Conservation (phyloP, 1,140 invertebrate genomes). For the Drosophila cardini region DNA sequence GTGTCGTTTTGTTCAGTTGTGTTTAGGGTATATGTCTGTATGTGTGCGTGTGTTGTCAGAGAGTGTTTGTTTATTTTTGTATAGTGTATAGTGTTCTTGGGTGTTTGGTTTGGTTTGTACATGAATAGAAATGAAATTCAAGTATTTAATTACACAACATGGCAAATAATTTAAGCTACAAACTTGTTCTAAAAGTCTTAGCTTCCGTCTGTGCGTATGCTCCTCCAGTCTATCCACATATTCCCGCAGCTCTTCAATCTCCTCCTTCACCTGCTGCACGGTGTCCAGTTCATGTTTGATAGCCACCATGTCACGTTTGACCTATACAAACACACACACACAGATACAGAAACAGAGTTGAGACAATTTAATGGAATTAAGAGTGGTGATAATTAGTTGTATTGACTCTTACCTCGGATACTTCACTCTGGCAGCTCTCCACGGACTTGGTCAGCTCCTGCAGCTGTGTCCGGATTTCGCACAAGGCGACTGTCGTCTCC, state of each 20-base stretch:
- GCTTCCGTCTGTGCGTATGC: slow-evolving; percentile 93
- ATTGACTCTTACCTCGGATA: slow-evolving; percentile 88
- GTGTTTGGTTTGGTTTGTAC: slow-evolving; percentile 80
- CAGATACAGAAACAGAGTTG: background rate
- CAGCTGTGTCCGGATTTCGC: slow-evolving; percentile 94
- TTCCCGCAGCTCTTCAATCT: slow-evolving; percentile 95
- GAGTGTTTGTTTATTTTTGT: slow-evolving; percentile 43
- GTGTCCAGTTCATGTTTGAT: slow-evolving; percentile 97
- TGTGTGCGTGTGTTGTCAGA: slow-evolving; percentile 34
- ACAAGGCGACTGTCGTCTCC: slow-evolving; percentile 94
- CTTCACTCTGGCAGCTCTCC: slow-evolving; percentile 96
- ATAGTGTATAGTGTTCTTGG: slow-evolving; percentile 59
- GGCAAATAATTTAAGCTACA: slow-evolving; percentile 85
- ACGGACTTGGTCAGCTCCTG: slow-evolving; percentile 96
- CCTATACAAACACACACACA: slow-evolving; percentile 85
- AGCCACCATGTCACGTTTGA: slow-evolving; percentile 96
- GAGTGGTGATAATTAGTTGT: slow-evolving; percentile 15
- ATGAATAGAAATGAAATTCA: slow-evolving; percentile 85
- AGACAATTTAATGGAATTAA: slow-evolving; percentile 16
- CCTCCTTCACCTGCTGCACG: slow-evolving; percentile 96
- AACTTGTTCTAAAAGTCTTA: slow-evolving; percentile 95
- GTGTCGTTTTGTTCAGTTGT: slow-evolving; percentile 40
- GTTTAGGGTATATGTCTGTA: slow-evolving; percentile 16
- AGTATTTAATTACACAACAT: slow-evolving; percentile 85
- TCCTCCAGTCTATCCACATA: slow-evolving; percentile 95